Evolutionary conservation across 2,888 invertebrate species (phyloP).

Genomic region (Lithophane semibrunnea): DNA sequence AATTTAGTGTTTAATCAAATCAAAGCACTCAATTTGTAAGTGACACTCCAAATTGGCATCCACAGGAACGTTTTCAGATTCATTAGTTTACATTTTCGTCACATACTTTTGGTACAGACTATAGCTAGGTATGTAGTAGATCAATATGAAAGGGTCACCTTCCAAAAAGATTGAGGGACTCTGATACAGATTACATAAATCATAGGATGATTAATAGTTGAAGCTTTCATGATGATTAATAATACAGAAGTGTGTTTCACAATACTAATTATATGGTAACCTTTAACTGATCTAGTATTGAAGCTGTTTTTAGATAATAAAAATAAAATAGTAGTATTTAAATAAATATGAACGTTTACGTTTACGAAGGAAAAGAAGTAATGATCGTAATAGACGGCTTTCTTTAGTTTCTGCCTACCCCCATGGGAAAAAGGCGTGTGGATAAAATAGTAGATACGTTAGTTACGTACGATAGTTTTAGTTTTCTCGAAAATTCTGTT

Average conservation of each 20-base stretch:
- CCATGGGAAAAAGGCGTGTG: neutral
- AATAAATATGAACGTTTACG: neutral
- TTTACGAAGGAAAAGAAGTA: neutral
- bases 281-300: neutral
- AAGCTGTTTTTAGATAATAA: neutral
- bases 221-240: neutral
- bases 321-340: neutral
- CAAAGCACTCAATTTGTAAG: no score
- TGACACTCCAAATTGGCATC: neutral
- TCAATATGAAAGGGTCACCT: constrained; percentile 40
- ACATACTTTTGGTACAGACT: neutral
- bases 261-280: constrained; percentile 2
- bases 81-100: neutral
- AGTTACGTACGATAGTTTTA: neutral
- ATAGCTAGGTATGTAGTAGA: constrained; percentile 1
- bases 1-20: neutral
- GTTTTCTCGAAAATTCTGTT: neutral
- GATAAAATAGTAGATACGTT: neutral
- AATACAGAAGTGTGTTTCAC: neutral
- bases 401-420: neutral
- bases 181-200: constrained; percentile 26
- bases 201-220: constrained; percentile 35
- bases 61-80: no score
- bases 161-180: constrained; percentile 15
- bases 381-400: neutral